Percentiles rank a stretch among this genome's conserved stretches.
Conservation (phyloP, 2,113 vertebrate species). For the Heterotis niloticus region DNA sequence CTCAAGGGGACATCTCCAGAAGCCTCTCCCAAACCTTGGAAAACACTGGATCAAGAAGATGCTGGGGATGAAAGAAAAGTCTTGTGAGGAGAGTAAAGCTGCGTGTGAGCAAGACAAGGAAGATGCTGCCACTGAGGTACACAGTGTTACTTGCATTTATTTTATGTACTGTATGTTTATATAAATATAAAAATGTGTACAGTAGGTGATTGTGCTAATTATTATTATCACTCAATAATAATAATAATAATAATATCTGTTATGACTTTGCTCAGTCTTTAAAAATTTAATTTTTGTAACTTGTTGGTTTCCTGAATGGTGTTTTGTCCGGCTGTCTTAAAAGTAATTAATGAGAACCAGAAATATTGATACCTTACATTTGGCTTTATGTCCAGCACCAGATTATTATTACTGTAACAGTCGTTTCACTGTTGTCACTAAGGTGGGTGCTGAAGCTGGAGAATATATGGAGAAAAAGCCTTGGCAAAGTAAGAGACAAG, state of each 20-base stretch:
- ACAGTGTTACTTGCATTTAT: conserved; percentile 25
- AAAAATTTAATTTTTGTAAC: no score
- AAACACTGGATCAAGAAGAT: conserved; percentile 38
- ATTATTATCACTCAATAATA: no score
- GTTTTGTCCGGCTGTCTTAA: neutral
- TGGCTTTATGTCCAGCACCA: neutral
- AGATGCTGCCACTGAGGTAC: conserved; percentile 28
- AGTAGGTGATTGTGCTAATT: no score
- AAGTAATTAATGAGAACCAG: neutral
- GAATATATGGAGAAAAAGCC: conserved; percentile 5
- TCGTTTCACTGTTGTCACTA: neutral
- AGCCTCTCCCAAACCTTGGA: conserved; percentile 50
- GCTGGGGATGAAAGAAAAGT: conserved; percentile 32
- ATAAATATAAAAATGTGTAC: neutral
- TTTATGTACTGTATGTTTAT: neutral
- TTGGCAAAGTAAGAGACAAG: neutral
- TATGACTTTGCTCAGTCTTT: neutral
- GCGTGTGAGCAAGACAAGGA: conserved; percentile 17
- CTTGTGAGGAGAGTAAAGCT: conserved; percentile 17
- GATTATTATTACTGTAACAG: neutral
- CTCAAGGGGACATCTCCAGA: conserved; percentile 45
- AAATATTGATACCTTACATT: neutral
- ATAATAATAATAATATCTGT: no score
- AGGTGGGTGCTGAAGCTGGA: conserved; percentile 34
- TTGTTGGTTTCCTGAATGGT: no score